Conservation (phyloP, 1,140 invertebrate genomes). For the Coenobita brevimanus region DNA sequence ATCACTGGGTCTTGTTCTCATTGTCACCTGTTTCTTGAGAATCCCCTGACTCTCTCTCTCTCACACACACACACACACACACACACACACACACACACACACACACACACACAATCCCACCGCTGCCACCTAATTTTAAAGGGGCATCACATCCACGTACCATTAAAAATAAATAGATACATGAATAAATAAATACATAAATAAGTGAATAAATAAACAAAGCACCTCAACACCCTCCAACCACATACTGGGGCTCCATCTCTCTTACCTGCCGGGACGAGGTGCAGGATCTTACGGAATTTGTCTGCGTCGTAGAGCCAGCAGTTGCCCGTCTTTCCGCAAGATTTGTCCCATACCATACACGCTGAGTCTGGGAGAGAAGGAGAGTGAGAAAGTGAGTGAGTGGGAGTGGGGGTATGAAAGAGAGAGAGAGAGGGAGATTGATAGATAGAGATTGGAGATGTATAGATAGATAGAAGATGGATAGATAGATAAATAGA, state of each 20-base stretch:
- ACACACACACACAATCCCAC: background rate
- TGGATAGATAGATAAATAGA: too few relatives aligned
- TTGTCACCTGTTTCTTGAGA: too few relatives aligned
- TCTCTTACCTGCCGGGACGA: slow-evolving; percentile 54
- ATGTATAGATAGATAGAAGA: too few relatives aligned
- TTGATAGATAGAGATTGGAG: background rate
- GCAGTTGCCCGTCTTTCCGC: slow-evolving; percentile 64
- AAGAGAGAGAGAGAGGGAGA: background rate
- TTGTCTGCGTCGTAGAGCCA: slow-evolving; percentile 67
- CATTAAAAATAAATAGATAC: too few relatives aligned
- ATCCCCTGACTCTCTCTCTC: background rate
- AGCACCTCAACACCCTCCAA: too few relatives aligned
- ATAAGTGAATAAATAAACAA: too few relatives aligned
- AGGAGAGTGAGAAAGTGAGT: background rate
- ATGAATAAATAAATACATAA: too few relatives aligned
- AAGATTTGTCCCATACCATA: slow-evolving; percentile 58
- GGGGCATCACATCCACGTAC: too few relatives aligned
- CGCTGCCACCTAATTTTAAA: too few relatives aligned
- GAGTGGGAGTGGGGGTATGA: too few relatives aligned
- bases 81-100: background rate
- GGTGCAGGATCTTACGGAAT: slow-evolving; percentile 60
- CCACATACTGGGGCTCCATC: too few relatives aligned
- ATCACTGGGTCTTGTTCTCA: too few relatives aligned
- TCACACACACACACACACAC: background rate
- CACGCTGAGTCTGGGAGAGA: slow-evolving; percentile 58